A percentile compares a stretch with the other conserved stretches of the same genome.
Evolutionary conservation across 2,113 vertebrate species (phyloP).

Genomic region (Cariama cristata): DNA sequence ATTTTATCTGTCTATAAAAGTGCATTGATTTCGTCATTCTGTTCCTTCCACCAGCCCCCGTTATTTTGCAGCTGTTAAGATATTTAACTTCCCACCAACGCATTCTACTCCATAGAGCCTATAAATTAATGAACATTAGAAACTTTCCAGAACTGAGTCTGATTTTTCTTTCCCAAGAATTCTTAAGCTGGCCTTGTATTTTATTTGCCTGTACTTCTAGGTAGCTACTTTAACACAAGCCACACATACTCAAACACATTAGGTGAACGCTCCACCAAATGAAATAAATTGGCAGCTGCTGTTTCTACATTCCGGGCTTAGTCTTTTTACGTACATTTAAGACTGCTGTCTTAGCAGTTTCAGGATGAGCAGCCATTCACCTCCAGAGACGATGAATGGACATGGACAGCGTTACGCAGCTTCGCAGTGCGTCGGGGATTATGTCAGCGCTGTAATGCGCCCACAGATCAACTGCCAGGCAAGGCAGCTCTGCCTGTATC

Average conservation of each 20-base stretch:
- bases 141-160: not conserved
- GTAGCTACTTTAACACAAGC: not conserved
- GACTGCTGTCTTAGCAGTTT: not conserved
- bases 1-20: not conserved
- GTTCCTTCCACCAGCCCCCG: not conserved
- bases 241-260: rapidly evolving
- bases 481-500: not conserved
- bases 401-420: rapidly evolving
- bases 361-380: not conserved
- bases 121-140: not conserved
- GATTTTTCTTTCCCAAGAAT: not conserved
- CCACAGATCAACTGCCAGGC: not conserved
- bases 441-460: not conserved
- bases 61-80: not conserved
- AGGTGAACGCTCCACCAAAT: not conserved
- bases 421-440: rapidly evolving
- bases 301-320: not conserved
- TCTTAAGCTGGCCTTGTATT: not conserved
- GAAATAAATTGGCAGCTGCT: not conserved
- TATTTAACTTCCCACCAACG: not conserved
- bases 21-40: not conserved
- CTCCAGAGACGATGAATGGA: not conserved
- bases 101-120: not conserved
- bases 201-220: not conserved
- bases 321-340: not conserved